phyloP scores from a whole-genome alignment of 2,113 vertebrate species.

The Ginglymostoma cirratum region DNA sequence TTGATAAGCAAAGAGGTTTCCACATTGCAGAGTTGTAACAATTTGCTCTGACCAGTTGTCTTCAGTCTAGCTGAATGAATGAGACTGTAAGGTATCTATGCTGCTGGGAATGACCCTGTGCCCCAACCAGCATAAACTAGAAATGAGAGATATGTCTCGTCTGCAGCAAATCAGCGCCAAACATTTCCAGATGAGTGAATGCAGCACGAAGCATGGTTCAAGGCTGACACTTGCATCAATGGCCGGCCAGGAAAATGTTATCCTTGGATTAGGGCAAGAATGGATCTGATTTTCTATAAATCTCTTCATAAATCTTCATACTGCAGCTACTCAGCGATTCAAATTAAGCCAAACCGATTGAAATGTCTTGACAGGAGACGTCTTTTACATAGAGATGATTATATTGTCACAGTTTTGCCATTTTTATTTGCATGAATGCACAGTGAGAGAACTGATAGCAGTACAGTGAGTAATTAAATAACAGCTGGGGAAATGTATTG shows the following conservation, averaged over 20 bases:
- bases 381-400: background rate
- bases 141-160: background rate
- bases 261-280: background rate
- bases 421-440: background rate
- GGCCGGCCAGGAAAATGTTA: background rate
- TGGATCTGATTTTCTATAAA: conserved; percentile 17
- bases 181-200: background rate
- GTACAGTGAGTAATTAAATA: background rate
- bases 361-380: too few species aligned
- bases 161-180: background rate
- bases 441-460: background rate
- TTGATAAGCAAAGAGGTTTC: background rate
- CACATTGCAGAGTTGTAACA: too few species aligned
- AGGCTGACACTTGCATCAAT: background rate
- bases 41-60: background rate
- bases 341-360: background rate
- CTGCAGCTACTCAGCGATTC: background rate
- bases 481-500: background rate
- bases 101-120: background rate
- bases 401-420: background rate
- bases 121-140: background rate
- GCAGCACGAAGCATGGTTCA: background rate
- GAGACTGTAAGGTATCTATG: too few species aligned
- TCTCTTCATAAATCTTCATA: background rate
- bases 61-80: background rate